Conservation (phyloP, 2,113 vertebrate genomes). For the Gasterosteus aculeatus region DNA sequence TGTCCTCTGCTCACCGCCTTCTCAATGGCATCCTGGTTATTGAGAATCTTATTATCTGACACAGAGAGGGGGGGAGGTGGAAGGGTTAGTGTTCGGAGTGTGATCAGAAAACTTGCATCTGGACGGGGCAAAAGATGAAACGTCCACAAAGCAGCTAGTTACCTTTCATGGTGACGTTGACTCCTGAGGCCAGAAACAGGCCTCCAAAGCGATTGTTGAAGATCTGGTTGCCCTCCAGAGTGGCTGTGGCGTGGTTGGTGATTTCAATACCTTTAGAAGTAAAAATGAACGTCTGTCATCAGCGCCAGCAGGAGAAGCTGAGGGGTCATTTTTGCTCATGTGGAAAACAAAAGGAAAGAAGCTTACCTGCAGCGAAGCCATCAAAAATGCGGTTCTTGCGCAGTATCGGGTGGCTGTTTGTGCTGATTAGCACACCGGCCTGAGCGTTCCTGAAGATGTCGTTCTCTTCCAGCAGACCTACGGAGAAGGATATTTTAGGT, state of each 20-base stretch:
- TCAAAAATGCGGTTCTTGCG: constrained; percentile 99
- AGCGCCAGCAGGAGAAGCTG: neutral
- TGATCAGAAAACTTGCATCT: neutral
- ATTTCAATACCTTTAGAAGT: constrained; percentile 92
- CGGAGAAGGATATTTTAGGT: neutral
- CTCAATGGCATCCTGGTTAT: constrained; percentile 99
- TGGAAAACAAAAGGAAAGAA: no score
- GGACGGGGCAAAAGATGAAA: neutral
- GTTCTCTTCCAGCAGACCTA: constrained; percentile 97
- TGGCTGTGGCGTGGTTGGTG: constrained; percentile 98
- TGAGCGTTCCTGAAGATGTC: constrained; percentile 99
- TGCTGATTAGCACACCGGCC: constrained; percentile 98
- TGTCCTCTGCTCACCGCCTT: constrained; percentile 99
- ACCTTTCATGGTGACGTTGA: constrained; percentile 99
- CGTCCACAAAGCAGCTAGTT: neutral
- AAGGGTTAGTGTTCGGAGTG: no score
- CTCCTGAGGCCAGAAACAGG: constrained; percentile 97
- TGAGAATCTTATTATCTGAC: constrained; percentile 99
- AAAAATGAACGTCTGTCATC: neutral
- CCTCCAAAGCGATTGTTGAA: constrained; percentile 99
- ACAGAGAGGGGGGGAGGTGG: neutral
- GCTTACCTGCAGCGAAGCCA: constrained; percentile 97
- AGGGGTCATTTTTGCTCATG: neutral
- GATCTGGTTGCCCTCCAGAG: constrained; percentile 99
- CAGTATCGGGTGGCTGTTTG: constrained; percentile 96